These are phyloP conservation scores for Malachius bipustulatus DNA, from an alignment of 2,888 invertebrate genomes.

Conservation along the genomic window DNA sequence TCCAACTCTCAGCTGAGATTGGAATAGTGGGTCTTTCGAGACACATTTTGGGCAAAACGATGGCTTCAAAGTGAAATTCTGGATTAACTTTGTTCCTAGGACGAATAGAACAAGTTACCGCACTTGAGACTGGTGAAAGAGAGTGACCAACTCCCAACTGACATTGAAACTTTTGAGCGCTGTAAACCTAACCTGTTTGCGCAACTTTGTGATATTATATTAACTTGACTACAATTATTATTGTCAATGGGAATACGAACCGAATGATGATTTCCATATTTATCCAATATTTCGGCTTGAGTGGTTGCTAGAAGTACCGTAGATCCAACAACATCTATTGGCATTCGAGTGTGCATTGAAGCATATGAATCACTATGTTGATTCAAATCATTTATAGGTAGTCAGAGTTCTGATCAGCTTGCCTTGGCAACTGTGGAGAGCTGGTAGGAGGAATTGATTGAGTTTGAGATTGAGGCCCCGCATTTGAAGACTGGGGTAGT, in stretches of 20 bases:
- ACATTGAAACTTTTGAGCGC: neutral
- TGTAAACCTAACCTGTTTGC: constrained; percentile 1
- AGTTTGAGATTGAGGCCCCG: no score
- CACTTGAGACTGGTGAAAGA: neutral
- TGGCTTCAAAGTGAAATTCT: neutral
- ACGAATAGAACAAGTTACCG: neutral
- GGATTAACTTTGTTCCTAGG: neutral
- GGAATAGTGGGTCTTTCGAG: neutral
- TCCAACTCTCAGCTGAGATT: neutral
- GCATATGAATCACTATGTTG: no score
- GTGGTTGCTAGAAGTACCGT: no score
- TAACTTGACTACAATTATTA: neutral
- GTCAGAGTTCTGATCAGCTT: no score
- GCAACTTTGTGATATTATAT: neutral
- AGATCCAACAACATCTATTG: no score
- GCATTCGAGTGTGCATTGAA: no score
- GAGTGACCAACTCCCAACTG: neutral
- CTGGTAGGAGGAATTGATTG: no score
- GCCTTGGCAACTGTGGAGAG: no score
- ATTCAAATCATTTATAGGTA: no score
- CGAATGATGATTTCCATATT: no score
- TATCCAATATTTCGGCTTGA: no score
- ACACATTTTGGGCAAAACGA: constrained; percentile 4
- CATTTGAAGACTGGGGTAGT: no score
- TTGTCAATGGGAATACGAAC: neutral